Conservation (phyloP, 2,888 invertebrate genomes). For the Mesorhabditis sp. region DNA sequence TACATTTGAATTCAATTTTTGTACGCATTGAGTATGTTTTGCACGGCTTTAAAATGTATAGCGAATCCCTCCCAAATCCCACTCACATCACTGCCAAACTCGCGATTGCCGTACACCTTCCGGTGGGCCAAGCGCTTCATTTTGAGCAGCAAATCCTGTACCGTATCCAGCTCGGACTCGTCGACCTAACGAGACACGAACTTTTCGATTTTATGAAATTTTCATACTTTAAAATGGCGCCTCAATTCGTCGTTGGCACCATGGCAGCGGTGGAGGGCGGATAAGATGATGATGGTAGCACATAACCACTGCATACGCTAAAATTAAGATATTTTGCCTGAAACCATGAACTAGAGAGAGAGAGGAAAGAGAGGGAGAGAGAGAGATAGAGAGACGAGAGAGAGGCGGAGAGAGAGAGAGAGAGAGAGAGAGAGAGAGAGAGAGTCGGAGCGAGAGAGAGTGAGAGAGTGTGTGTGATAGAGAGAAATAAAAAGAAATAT, state of each 20-base stretch:
- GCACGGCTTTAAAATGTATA: not conserved
- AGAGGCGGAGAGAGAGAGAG: not conserved
- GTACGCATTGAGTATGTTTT: slow-evolving; percentile 6
- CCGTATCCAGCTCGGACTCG: slow-evolving; percentile 32
- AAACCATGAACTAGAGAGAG: not conserved
- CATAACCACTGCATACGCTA: slow-evolving; percentile 7
- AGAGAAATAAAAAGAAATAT: slow-evolving; percentile 4
- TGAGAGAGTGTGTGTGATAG: slow-evolving; percentile 6
- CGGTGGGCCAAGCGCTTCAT: slow-evolving; percentile 44
- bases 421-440: not conserved
- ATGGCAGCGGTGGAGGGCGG: not conserved
- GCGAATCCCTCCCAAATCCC: not conserved
- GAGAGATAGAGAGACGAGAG: not conserved
- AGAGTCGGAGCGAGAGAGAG: not conserved
- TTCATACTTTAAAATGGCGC: not conserved
- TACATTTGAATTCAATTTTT: slow-evolving; percentile 7
- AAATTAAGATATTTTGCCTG: too few relatives aligned
- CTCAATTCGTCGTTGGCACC: too few relatives aligned
- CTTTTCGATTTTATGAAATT: not conserved
- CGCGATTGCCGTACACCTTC: slow-evolving; percentile 38
- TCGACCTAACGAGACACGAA: slow-evolving; percentile 19
- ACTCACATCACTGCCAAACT: slow-evolving; percentile 46
- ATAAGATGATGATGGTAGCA: not conserved
- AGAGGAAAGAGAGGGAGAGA: not conserved
- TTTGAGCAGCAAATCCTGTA: slow-evolving; percentile 35